Evolutionary conservation across 2,797 vertebrate species (phyloP), one percentile per base, ranked within the genome.

Genomic region (Pterois miles): DNA sequence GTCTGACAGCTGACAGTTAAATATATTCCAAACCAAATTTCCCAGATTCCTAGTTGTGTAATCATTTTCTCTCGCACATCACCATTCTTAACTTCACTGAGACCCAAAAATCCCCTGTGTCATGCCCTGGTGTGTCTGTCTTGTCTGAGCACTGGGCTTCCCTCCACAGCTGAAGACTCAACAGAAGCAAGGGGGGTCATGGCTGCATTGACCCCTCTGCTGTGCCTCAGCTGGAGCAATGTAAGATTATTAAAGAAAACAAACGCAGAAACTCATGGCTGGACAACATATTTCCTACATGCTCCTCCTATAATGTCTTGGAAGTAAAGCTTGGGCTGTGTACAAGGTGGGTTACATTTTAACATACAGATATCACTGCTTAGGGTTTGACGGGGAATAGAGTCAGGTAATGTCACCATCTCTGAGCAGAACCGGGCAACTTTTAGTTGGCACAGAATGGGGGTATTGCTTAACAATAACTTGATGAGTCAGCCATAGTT

Each of bases 191-290:
- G 48, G 67, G 78, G 82, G 92, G 86, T 93, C 93, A 86, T 25
- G 14, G 78, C 86, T 83, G 82, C 85, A 81, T 88, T 93, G 93
- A 94, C 94, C 93, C 88, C 82, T 85, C 86, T 88, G 93, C 92
- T 91, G 89, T 88, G 87, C 91, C 90, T 87, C 93, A 91, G 94
- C 92, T 92, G 90, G 92, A 94, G 93, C 91, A 91, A 94, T 93
- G 95, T 94, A 87, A 86, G 87, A 93, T 96, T 96, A 95, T 95
- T 96, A 95, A 96, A 95, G 93, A 95, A 95, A 96, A 96, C 94
- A 96, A 95, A 95, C 81, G 68, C 67, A 81, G 85, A 89, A 91
- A 93, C 90, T 78, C 53, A 23, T 62, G 52, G 86, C 89, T 52
- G 78, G 87, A 82, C 86, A 67, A 87, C 67, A 83, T 70, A 85